phyloP scores from a whole-genome alignment of 2,888 invertebrate species.

The Aradus depressus region DNA sequence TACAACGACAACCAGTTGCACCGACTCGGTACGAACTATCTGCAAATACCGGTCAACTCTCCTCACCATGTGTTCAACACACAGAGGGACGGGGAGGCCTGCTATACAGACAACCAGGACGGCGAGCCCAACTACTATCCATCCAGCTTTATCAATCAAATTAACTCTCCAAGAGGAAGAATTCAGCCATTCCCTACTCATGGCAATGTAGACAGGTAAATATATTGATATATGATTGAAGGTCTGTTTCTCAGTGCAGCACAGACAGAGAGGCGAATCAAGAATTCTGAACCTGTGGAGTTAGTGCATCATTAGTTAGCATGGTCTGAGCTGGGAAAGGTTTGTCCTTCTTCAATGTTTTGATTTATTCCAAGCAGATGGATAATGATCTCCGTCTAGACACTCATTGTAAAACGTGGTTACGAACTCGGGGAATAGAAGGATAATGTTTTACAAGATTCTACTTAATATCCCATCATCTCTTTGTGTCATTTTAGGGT shows the following conservation, averaged over 20 bases:
- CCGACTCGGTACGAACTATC: conserved; percentile 79
- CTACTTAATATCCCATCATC: no score
- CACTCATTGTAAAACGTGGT: no score
- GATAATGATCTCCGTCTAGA: no score
- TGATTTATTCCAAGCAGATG: no score
- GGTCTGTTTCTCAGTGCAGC: background rate
- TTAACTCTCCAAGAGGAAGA: conserved; percentile 3
- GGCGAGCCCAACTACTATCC: conserved; percentile 92
- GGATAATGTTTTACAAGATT: no score
- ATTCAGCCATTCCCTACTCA: background rate
- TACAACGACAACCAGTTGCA: conserved; percentile 87
- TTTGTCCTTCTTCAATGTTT: no score
- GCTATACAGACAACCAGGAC: conserved; percentile 60
- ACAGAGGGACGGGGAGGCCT: conserved; percentile 79
- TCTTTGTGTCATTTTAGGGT: no score
- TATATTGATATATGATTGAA: background rate
- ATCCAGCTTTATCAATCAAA: conserved; percentile 74
- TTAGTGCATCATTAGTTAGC: no score
- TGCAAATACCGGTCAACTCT: conserved; percentile 93
- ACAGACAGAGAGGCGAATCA: no score
- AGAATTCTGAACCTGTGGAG: no score
- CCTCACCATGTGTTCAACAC: conserved; percentile 64
- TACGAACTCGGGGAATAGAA: no score
- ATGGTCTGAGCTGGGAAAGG: no score
- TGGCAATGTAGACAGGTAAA: conserved; percentile 9